Conservation (phyloP, 2,797 vertebrate species). For the Babyrousa celebensis region DNA sequence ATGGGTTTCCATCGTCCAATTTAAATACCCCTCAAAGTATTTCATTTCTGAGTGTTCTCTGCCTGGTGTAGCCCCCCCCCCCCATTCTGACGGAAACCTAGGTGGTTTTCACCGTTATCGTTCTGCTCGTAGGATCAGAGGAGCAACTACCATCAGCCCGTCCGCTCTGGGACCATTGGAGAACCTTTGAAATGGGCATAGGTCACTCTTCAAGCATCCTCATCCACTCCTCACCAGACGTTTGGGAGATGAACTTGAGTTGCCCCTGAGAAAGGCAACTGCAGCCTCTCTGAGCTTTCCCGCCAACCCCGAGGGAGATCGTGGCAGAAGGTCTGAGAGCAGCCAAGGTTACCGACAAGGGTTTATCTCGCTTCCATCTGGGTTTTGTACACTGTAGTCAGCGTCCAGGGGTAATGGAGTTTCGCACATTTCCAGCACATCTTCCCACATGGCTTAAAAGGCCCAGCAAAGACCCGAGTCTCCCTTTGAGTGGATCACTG, state of each 20-base stretch:
- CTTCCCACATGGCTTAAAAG: background rate
- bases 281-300: background rate
- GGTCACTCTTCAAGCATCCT: background rate
- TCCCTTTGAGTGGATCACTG: background rate
- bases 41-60: background rate
- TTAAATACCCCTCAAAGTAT: background rate
- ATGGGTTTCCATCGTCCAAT: background rate
- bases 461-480: background rate
- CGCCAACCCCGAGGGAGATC: background rate
- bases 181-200: background rate
- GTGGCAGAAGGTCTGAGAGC: slow-evolving; percentile 3
- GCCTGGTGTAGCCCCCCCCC: background rate
- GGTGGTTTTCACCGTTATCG: background rate
- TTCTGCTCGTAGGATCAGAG: background rate
- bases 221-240: background rate
- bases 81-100: background rate
- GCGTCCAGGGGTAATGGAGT: slow-evolving; percentile 44
- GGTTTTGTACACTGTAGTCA: background rate
- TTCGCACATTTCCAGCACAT: slow-evolving; percentile 49
- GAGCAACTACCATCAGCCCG: background rate
- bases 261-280: background rate
- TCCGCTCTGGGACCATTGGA: background rate
- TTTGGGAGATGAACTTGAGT: background rate
- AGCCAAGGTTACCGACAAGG: background rate
- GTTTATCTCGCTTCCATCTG: slow-evolving; percentile 8